These are phyloP conservation scores for Pinctada fucata DNA, from an alignment of 2,888 invertebrate species.

Conservation along the genomic window DNA sequence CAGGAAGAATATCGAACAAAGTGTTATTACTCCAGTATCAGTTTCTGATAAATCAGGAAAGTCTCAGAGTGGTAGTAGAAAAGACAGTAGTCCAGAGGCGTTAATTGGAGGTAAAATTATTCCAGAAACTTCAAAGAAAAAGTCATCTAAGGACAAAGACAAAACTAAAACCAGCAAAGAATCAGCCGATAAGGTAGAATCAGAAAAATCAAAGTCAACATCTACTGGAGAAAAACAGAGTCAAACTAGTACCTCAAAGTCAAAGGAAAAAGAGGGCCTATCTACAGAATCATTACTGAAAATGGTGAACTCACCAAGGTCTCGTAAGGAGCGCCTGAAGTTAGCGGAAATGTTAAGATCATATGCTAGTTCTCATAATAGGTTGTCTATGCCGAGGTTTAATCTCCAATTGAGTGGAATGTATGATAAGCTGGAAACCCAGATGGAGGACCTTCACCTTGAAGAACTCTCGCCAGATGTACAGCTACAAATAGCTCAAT, in stretches of 20 bases:
- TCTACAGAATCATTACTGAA: constrained; percentile 50
- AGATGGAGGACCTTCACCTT: constrained; percentile 48
- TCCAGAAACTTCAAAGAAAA: background rate
- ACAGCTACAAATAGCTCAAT: constrained; percentile 62
- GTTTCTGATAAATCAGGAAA: background rate
- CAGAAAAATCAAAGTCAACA: background rate
- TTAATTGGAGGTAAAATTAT: constrained; percentile 7
- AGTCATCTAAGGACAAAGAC: background rate
- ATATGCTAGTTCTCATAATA: constrained; percentile 54
- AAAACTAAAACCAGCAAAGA: background rate
- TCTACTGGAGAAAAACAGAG: background rate
- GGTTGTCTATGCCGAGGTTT: constrained; percentile 55
- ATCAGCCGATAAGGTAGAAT: background rate
- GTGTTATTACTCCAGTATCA: constrained; percentile 33
- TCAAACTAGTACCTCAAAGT: background rate
- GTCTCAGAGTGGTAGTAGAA: constrained; percentile 1
- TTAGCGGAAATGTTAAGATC: constrained; percentile 62
- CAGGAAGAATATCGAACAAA: constrained; percentile 52
- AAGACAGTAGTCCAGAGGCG: background rate
- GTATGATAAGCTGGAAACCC: constrained; percentile 47
- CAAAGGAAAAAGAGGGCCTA: constrained; percentile 11
- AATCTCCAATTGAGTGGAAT: constrained; percentile 58
- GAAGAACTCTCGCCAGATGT: constrained; percentile 61
- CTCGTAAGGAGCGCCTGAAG: constrained; percentile 61
- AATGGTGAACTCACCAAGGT: constrained; percentile 69